A percentile compares a stretch with the other conserved stretches of the same genome.
phyloP scores from a whole-genome alignment of 2,113 vertebrate species.

The Isichthys henryi region DNA sequence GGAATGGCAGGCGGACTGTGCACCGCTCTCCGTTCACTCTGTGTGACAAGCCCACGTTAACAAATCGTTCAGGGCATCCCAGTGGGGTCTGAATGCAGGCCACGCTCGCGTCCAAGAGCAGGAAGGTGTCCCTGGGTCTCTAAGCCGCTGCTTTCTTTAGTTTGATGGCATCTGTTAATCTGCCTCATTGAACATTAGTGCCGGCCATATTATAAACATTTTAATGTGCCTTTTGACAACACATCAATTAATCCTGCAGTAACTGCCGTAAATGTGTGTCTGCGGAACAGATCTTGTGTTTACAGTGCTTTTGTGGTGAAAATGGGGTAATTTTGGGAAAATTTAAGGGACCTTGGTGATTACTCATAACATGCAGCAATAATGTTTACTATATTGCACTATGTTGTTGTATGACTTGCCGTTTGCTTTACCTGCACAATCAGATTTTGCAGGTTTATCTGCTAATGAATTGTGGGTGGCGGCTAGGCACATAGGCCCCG shows the following conservation, averaged over 20 bases:
- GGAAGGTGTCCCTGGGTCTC: neutral
- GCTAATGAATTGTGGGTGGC: neutral
- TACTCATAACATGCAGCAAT: neutral
- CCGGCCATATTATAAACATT: neutral
- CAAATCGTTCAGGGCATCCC: neutral
- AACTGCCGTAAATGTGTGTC: neutral
- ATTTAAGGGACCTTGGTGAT: neutral
- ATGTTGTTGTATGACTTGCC: neutral
- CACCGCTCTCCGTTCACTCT: neutral
- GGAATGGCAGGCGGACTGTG: neutral
- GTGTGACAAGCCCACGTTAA: neutral
- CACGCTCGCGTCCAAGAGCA: neutral
- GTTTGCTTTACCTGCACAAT: neutral
- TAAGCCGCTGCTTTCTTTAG: neutral
- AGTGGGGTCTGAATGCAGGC: neutral
- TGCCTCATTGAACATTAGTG: neutral
- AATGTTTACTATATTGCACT: neutral
- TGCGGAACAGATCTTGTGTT: neutral
- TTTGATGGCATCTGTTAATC: neutral
- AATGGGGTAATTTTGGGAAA: neutral
- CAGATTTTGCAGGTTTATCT: neutral
- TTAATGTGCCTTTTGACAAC: neutral
- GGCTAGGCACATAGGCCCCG: neutral
- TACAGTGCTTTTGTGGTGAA: neutral
- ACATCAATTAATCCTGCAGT: neutral